A percentile compares a stretch with the other conserved stretches of the same genome.
These are phyloP conservation scores for Perodicticus potto DNA, from an alignment of 2,797 vertebrate species.

Conservation along the genomic window DNA sequence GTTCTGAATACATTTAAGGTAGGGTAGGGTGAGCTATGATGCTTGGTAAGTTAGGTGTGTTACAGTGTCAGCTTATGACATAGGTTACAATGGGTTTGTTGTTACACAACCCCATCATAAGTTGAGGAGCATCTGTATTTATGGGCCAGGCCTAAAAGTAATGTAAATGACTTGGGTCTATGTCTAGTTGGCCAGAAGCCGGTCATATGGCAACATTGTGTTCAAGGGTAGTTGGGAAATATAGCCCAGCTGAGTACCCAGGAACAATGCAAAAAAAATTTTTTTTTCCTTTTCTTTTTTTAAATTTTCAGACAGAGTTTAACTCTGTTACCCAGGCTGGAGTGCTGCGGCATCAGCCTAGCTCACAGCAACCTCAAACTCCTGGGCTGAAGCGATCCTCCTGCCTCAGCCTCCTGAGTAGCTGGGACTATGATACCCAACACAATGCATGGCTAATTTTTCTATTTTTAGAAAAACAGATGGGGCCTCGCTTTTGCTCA, in stretches of 20 bases:
- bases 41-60: not conserved
- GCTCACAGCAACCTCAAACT: no score
- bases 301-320: no score
- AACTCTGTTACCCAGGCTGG: no score
- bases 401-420: no score
- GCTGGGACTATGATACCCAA: no score
- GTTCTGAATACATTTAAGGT: not conserved
- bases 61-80: not conserved
- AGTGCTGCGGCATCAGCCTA: no score
- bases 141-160: not conserved
- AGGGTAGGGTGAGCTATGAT: not conserved
- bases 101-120: not conserved
- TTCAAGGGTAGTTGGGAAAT: not conserved
- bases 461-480: no score
- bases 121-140: not conserved
- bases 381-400: no score
- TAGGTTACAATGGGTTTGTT: not conserved
- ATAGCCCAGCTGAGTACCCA: not conserved
- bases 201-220: not conserved
- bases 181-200: not conserved
- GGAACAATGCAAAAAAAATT: slow-evolving; percentile 20
- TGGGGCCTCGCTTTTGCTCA: no score
- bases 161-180: slow-evolving; percentile 20
- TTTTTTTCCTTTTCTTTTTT: no score
- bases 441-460: no score